Conservation (phyloP, 2,797 vertebrate genomes). For the Propithecus perrieri region DNA sequence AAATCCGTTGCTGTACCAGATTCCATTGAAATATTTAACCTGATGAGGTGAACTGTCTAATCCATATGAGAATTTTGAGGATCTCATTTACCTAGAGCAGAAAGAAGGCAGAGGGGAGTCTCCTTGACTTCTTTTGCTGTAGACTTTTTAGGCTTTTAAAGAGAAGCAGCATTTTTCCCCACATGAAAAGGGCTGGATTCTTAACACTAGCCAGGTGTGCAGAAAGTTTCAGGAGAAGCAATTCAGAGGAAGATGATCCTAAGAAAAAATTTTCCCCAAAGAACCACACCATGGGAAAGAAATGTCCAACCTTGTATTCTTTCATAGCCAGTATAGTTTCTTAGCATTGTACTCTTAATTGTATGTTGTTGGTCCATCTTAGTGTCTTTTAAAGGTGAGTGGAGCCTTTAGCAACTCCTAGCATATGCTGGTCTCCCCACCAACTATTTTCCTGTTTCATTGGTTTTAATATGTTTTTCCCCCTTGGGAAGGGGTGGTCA, state of each 20-base stretch:
- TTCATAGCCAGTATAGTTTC: neutral
- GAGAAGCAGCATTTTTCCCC: neutral
- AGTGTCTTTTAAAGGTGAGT: neutral
- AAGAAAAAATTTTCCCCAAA: neutral
- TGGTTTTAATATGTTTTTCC: neutral
- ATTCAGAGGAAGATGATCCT: neutral
- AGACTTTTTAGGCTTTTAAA: neutral
- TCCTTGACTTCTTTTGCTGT: neutral
- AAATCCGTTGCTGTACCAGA: neutral
- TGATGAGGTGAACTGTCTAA: neutral
- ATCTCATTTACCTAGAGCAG: neutral
- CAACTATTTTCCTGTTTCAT: neutral
- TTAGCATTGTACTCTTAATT: neutral
- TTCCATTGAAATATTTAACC: neutral
- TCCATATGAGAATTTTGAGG: neutral
- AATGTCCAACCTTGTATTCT: neutral
- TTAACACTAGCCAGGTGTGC: neutral
- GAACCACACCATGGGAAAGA: neutral
- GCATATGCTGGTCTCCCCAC: neutral
- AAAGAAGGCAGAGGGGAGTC: neutral
- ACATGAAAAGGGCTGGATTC: neutral
- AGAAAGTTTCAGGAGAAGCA: neutral
- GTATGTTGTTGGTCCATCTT: neutral
- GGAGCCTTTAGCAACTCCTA: neutral
- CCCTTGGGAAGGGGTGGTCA: neutral